Evolutionary conservation across 2,888 invertebrate genomes (phyloP).

Genomic region (Mesoligia furuncula): DNA sequence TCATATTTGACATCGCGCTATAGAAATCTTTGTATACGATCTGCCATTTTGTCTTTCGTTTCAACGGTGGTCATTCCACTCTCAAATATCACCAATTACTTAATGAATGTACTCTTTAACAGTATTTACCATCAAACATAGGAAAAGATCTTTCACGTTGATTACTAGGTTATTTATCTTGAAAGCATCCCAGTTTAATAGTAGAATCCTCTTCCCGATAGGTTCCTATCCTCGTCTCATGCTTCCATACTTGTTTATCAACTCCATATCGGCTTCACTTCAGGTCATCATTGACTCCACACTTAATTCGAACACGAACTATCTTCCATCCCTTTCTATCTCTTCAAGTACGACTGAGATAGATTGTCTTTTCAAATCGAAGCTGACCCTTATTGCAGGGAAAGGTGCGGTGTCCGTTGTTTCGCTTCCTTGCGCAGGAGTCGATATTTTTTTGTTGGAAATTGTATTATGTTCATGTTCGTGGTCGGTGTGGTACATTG

Average conservation of each 20-base stretch:
- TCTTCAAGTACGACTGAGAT: constrained; percentile 29
- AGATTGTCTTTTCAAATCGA: constrained; percentile 51
- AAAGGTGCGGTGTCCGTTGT: constrained; percentile 69
- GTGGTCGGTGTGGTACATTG: constrained; percentile 51
- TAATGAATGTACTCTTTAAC: background rate
- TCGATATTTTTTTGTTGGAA: constrained; percentile 60
- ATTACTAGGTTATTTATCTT: constrained; percentile 3
- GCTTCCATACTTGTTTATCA: constrained; percentile 42
- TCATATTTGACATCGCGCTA: background rate
- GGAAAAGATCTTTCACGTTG: background rate
- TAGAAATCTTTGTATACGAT: background rate
- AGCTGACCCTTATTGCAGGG: constrained; percentile 62
- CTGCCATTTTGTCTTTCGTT: background rate
- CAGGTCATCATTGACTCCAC: constrained; percentile 46
- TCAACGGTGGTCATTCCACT: background rate
- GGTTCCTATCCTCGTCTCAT: constrained; percentile 7
- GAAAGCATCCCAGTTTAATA: background rate
- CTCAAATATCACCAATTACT: background rate
- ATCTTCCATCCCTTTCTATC: constrained; percentile 38
- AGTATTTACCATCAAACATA: background rate
- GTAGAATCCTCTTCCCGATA: background rate
- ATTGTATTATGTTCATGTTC: constrained; percentile 58
- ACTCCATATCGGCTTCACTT: constrained; percentile 40
- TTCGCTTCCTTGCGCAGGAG: constrained; percentile 70
- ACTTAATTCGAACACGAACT: constrained; percentile 55